Evolutionary conservation across 1,140 invertebrate genomes (phyloP), one percentile per base, ranked within the genome.

Genomic region (Phenacoccus solenopsis): DNA sequence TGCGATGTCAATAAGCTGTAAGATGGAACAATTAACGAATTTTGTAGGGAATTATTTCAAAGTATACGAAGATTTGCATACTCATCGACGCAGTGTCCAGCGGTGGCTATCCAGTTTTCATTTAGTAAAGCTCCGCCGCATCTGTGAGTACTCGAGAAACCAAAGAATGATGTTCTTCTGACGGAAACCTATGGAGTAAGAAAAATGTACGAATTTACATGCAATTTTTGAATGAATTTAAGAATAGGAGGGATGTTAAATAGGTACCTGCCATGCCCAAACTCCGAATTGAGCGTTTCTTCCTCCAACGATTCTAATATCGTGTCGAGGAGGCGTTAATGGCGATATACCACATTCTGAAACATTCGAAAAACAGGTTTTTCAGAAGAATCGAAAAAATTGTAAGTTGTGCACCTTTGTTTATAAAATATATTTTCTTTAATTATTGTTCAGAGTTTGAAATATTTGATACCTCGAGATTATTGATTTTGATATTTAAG

Each of bases 31-130:
- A 49, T 3, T 68, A 16, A 68, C 7, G 4, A n/a, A 67, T 22
- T 12, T 16, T 25, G 24, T n/a, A n/a, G 5, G 25, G 25, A 10
- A 9, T 16, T 16, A 28, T 25, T n/a, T n/a, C 24, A 24, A 25
- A 28, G 13, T 56, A 24, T 71, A 73, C 28, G 32, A 20, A 1
- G 1, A 56, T 28, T 1, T 49, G 81, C 85, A 86, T 79, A 89
- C 88, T 89, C 87, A 76, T 88, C 87, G 69, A 91, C 89, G 78
- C 90, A 92, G 78, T 94, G 93, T 24, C 92, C 92, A 12, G 95
- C 95, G 4, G 93, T 97, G 1, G 94, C 91, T 67, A 96, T 93
- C 94, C 94, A 98, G 76, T 92, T 88, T 78, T 95, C 90, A 79
- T 94, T 96, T 32, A 98, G 84, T 56, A 98, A 86, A 61, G 94